Conservation (phyloP, 2,888 invertebrate genomes). For the Sarcophaga caerulescens region DNA sequence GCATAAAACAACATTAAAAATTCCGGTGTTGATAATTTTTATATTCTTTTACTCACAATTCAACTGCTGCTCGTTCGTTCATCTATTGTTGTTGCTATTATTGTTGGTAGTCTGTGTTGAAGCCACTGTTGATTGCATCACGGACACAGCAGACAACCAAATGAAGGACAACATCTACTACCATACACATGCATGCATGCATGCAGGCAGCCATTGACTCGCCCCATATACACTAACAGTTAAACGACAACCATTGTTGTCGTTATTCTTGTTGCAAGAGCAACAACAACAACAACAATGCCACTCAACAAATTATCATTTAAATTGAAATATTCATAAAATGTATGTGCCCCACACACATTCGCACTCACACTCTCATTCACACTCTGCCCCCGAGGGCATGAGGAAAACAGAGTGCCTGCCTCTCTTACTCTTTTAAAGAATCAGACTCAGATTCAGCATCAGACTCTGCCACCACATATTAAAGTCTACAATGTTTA, state of each 20-base stretch:
- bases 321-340: slow-evolving; percentile 68
- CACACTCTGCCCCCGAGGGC: not conserved
- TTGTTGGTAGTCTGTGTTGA: slow-evolving; percentile 1
- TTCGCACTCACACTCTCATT: not conserved
- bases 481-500: not conserved
- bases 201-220: not conserved
- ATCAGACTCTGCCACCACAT: not conserved
- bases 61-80: not conserved
- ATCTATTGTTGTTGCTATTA: slow-evolving; percentile 24
- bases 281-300: slow-evolving; percentile 59
- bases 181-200: not conserved
- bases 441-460: not conserved
- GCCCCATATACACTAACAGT: not conserved
- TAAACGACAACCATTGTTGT: not conserved
- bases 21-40: slow-evolving; percentile 48
- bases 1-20: slow-evolving; percentile 48
- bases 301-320: slow-evolving; percentile 68
- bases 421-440: not conserved
- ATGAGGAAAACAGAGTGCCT: no score
- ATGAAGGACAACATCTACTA: slow-evolving; percentile 8
- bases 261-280: not conserved
- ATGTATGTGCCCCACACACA: slow-evolving; percentile 22
- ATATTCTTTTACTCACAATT: not conserved
- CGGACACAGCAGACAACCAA: slow-evolving; percentile 18
- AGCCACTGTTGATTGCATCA: slow-evolving; percentile 40